A percentile compares a stretch with the other conserved stretches of the same genome.
These are phyloP conservation scores for Trachelus iudaicus DNA, from an alignment of 2,888 invertebrate species.

Conservation along the genomic window DNA sequence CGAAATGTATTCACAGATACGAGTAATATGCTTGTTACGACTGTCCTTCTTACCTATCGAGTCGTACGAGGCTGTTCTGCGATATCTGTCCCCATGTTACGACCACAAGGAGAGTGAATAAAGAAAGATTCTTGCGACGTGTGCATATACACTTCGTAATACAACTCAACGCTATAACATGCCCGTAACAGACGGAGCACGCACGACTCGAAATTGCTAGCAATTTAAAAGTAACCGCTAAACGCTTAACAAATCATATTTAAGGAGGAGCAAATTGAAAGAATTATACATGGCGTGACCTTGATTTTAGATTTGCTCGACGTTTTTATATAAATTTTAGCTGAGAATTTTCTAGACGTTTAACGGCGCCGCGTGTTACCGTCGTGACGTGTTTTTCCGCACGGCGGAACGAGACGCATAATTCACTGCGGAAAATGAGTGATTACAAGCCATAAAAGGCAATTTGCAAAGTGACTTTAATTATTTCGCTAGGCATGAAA, in stretches of 20 bases:
- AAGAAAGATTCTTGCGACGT: neutral
- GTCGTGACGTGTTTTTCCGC: neutral
- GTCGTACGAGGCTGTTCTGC: neutral
- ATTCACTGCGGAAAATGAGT: neutral
- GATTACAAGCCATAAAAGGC: neutral
- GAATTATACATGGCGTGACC: neutral
- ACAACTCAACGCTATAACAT: neutral
- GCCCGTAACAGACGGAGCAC: neutral
- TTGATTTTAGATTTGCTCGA: neutral
- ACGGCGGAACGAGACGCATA: neutral
- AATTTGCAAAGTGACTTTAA: constrained; percentile 32
- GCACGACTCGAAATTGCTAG: neutral
- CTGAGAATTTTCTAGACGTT: neutral
- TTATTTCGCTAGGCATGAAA: constrained; percentile 29
- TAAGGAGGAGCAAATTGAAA: neutral
- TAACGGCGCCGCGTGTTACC: neutral
- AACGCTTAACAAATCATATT: neutral
- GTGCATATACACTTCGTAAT: neutral
- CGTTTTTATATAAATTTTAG: neutral
- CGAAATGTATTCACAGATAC: neutral
- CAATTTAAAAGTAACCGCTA: neutral
- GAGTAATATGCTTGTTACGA: neutral
- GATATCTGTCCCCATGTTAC: neutral
- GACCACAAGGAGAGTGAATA: neutral
- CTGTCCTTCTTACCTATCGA: neutral